Base-by-base conservation (phyloP, 2,888 invertebrate genomes). In the Criorhina ranunculi region DNA sequence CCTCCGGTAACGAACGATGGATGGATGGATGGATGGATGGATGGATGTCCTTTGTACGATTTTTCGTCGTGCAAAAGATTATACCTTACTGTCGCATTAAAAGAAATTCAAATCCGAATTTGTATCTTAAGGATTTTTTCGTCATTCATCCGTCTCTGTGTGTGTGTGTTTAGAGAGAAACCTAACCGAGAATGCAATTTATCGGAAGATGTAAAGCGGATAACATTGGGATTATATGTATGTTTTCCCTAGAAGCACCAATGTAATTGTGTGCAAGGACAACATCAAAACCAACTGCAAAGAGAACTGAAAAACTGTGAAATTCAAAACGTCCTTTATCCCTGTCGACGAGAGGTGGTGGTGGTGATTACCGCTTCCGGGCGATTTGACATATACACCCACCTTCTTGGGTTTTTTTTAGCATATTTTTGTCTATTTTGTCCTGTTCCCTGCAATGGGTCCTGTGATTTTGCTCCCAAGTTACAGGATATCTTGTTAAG, bases 121-220 rank as follows among this genome's bases (percentile, higher is more conserved):
- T 80, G 80, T 80, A 75, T 80, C 70, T 80, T 69, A 60, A 72
- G 80, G 76, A 76, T 69, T 79, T 42, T 42, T 64, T 33, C 31
- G 33, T 49, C n/a, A 35, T 35, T 62, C 44, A 44, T 46, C 29
- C 49, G 44, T 40, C 51, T 76, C 33, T 62, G 33, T 35, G 51
- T 12, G 42, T 73, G 37, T 17, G 9, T 19, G 19, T 12, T 5
- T 35, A 33, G 1, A 6, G 24, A 75, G 46, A 66, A 66, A 62
- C 73, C 35, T 24, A 44, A 37, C 46, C 44, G 62, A 66, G 75
- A 70, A 80, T 85, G 85, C 85, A 85, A 85, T 85, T 85, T 85
- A 85, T 85, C 66, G 85, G 80, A 85, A 80, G 80, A 85, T 85
- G 64, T 80, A 85, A 76, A 80, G 85, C 85, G 79, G 79, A 85